These are phyloP conservation scores for Micromesistius poutassou DNA, from an alignment of 2,797 vertebrate species.

Conservation along the genomic window DNA sequence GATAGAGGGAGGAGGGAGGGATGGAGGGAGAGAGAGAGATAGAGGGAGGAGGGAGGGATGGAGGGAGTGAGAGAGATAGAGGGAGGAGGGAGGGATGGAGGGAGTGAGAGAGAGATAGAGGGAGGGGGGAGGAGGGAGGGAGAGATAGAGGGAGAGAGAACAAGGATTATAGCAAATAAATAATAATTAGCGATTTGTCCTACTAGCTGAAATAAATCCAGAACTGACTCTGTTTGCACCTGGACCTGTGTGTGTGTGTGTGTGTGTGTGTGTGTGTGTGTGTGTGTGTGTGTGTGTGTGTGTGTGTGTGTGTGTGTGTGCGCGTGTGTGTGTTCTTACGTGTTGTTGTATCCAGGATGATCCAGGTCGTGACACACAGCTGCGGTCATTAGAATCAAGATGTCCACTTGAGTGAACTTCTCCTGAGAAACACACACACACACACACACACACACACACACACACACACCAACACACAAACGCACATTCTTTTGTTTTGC, in stretches of 20 bases:
- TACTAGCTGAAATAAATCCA: not conserved
- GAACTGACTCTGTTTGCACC: not conserved
- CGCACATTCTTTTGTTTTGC: not conserved
- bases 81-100: not conserved
- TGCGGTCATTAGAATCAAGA: constrained; percentile 88
- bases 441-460: constrained; percentile 20
- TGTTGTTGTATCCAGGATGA: constrained; percentile 91
- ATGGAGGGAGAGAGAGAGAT: not conserved
- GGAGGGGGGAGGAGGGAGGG: not conserved
- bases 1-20: not conserved
- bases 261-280: not conserved
- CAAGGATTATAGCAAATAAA: not conserved
- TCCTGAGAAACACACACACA: constrained; percentile 70
- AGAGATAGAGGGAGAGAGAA: not conserved
- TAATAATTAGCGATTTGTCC: not conserved
- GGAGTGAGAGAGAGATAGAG: not conserved
- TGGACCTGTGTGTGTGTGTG: not conserved
- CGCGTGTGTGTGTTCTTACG: constrained; percentile 75
- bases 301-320: not conserved
- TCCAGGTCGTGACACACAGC: constrained; percentile 92
- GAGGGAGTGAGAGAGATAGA: not conserved
- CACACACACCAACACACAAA: constrained; percentile 12
- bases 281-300: not conserved
- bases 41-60: not conserved
- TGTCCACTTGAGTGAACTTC: constrained; percentile 82